Percentiles rank a stretch among this genome's conserved stretches.
phyloP scores from a whole-genome alignment of 2,888 invertebrate genomes.

The Phragmatobia fuliginosa region DNA sequence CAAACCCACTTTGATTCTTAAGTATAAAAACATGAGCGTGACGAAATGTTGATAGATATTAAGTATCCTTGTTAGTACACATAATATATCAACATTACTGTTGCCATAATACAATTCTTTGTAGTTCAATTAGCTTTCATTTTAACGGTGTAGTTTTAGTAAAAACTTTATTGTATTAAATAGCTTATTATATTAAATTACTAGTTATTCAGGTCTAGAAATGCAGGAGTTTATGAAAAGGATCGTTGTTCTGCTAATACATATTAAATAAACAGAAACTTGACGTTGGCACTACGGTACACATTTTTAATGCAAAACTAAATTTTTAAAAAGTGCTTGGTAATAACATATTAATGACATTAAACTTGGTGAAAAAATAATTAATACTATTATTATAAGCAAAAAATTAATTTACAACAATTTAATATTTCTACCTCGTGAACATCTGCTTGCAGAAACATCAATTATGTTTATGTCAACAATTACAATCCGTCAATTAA shows the following conservation, averaged over 20 bases:
- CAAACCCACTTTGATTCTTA: conserved; percentile 76
- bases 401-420: not conserved
- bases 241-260: not conserved
- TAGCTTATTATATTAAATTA: no score
- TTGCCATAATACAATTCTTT: no score
- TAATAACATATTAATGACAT: not conserved
- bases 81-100: no score
- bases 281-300: not conserved
- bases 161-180: no score
- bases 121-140: no score
- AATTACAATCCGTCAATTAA: not conserved
- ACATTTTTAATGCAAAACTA: not conserved
- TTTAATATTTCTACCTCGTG: not conserved
- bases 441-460: conserved; percentile 2
- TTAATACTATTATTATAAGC: not conserved
- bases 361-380: not conserved
- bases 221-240: not conserved
- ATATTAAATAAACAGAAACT: not conserved
- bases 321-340: not conserved
- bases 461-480: not conserved
- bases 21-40: conserved; percentile 72
- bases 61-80: conserved; percentile 71
- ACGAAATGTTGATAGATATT: conserved; percentile 74
- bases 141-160: no score
- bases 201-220: no score